A percentile compares a stretch with the other conserved stretches of the same genome.
Evolutionary conservation across 2,797 vertebrate genomes (phyloP).

Genomic region (Urocyon cinereoargenteus): DNA sequence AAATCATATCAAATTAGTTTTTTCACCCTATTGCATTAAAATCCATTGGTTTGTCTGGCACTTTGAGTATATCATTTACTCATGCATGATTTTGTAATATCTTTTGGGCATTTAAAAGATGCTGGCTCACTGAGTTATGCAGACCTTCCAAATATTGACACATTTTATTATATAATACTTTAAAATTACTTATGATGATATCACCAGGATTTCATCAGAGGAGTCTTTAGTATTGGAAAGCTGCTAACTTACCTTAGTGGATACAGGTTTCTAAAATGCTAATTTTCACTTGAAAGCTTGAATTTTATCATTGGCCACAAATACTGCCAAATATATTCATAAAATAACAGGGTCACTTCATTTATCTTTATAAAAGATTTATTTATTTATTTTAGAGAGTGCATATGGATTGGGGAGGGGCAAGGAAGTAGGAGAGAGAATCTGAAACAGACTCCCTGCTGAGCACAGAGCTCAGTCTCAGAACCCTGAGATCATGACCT

Average conservation of each 20-base stretch:
- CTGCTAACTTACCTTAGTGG: not conserved
- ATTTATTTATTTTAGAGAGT: not conserved
- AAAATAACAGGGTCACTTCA: not conserved
- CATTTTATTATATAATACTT: conserved; percentile 36
- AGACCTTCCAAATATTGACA: not conserved
- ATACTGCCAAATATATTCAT: not conserved
- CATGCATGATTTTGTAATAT: conserved; percentile 17
- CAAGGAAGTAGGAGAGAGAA: not conserved
- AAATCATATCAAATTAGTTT: conserved; percentile 8
- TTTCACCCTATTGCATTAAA: not conserved
- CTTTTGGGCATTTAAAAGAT: conserved; percentile 27
- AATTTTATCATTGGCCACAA: conserved; percentile 23
- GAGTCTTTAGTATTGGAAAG: conserved; percentile 20
- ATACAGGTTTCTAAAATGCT: not conserved
- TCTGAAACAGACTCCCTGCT: not conserved
- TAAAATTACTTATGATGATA: not conserved
- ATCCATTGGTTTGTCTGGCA: not conserved
- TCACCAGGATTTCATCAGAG: not conserved
- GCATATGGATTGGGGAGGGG: too few relatives aligned
- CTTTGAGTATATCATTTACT: conserved; percentile 17
- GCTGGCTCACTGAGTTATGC: not conserved
- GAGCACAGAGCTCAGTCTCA: not conserved
- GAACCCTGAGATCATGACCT: not conserved
- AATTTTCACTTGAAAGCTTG: conserved; percentile 62
- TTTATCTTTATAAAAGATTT: not conserved